Percentiles rank a stretch among this genome's conserved stretches.
phyloP scores from a whole-genome alignment of 2,888 invertebrate genomes.

The Ichneumon xanthorius region DNA sequence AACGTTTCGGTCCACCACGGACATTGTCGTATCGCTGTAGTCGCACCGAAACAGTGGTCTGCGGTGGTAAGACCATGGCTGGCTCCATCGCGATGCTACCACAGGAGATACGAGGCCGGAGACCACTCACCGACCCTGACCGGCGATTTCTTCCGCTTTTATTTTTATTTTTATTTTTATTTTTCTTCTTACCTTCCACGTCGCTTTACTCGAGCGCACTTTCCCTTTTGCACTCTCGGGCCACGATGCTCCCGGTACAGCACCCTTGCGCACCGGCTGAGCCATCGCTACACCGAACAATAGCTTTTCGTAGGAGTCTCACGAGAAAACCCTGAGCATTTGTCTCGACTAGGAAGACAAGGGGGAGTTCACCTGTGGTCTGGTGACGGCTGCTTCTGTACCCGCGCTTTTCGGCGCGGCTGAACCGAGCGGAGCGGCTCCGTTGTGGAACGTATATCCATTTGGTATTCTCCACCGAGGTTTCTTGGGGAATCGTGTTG shows the following conservation, averaged over 20 bases:
- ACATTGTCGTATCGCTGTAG: constrained; percentile 31
- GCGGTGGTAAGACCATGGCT: constrained; percentile 45
- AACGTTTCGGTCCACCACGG: constrained; percentile 20
- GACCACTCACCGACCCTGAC: constrained; percentile 62
- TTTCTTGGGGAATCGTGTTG: constrained; percentile 38
- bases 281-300: constrained; percentile 32
- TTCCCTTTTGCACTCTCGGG: constrained; percentile 43
- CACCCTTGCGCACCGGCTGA: constrained; percentile 16
- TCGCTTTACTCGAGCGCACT: constrained; percentile 46
- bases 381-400: constrained; percentile 27
- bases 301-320: constrained; percentile 29
- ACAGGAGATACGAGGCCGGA: constrained; percentile 60
- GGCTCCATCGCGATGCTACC: constrained; percentile 43
- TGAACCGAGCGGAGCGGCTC: background rate
- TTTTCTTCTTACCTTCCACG: constrained; percentile 33
- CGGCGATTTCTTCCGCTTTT: constrained; percentile 49
- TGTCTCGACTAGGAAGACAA: constrained; percentile 30
- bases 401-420: constrained; percentile 19
- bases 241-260: background rate
- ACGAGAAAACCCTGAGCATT: constrained; percentile 15
- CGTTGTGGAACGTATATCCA: background rate
- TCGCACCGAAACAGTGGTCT: constrained; percentile 34
- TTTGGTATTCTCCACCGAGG: constrained; percentile 30
- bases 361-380: constrained; percentile 7
- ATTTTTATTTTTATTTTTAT: constrained; percentile 14